Evolutionary conservation across 1,140 invertebrate genomes (phyloP), one percentile per base, ranked within the genome.

Genomic region (Globodera ellingtonae): DNA sequence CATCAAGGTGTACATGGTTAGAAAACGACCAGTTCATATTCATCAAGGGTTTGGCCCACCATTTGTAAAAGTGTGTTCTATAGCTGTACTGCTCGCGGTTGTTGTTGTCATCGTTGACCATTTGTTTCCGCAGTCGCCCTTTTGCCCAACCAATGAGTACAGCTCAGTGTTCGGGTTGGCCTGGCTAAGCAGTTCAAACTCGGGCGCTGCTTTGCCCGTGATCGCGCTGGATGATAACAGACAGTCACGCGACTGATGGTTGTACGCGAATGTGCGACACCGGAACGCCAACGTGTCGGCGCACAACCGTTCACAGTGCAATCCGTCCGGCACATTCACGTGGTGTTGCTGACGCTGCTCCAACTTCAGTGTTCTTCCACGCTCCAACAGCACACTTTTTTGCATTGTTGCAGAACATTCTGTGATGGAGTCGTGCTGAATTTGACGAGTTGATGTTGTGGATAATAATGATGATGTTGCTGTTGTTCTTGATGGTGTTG

Each of bases 331-430:
- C 18, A 85, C 84, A 72, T 85, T 85, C 7, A 83, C 76, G 70
- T 86, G 84, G 73, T 86, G 84, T n/a, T 85, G 56, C 67, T 85
- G 82, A 35, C 84, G 84, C 70, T 82, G 84, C 46, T 85, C 84
- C 18, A 86, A 62, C 6, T 83, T 79, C 7, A 84, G 75, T 15
- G 83, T 84, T 69, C 84, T 72, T 44, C 82, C 83, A 6, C 79
- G 65, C 50, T 84, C 83, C 48, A 84, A 66, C 13, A 84, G 24
- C 5, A 82, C 52, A 6, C 72, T 75, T 15, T 84, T 50, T 9
- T 15, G 70, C 24, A 71, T 47, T 9, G 21, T 70, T 35, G 67
- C 67, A 70, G 24, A 70, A 47, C 67, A 70, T 44, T 70, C 18
- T 48, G 24, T 81, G 70, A 65, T 70, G 77, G 21, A 72, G 52